Percentiles rank a stretch among this genome's conserved stretches.
These are phyloP conservation scores for Calycopis cecrops DNA, from an alignment of 1,140 invertebrate genomes.

Conservation along the genomic window DNA sequence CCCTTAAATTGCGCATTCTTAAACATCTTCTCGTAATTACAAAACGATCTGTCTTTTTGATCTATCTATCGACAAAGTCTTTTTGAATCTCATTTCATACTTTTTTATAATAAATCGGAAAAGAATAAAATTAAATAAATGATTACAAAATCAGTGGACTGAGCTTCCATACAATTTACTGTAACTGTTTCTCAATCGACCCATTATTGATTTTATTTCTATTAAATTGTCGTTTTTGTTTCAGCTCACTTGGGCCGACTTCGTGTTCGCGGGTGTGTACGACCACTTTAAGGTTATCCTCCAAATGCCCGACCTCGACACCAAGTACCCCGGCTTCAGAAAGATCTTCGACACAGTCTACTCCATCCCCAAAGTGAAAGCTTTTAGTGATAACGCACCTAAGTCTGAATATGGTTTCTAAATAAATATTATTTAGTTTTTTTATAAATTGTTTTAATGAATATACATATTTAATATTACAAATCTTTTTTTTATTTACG, in stretches of 20 bases:
- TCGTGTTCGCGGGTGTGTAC: constrained; percentile 73
- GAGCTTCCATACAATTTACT: too few relatives aligned
- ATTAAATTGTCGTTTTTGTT: constrained; percentile 75
- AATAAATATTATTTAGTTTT: background rate
- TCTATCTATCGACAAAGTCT: too few relatives aligned
- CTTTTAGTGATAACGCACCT: constrained; percentile 33
- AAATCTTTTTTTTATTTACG: background rate
- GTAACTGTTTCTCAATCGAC: background rate
- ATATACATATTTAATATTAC: background rate
- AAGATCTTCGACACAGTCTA: constrained; percentile 32
- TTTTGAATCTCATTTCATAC: too few relatives aligned
- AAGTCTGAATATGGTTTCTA: constrained; percentile 23
- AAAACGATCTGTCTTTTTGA: too few relatives aligned
- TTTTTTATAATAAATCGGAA: too few relatives aligned
- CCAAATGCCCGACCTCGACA: constrained; percentile 74
- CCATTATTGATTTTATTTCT: constrained; percentile 41
- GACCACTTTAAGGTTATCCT: constrained; percentile 77
- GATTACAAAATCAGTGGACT: too few relatives aligned
- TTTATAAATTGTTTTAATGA: background rate
- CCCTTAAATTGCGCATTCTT: too few relatives aligned
- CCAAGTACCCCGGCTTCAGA: constrained; percentile 45
- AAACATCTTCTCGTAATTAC: too few relatives aligned
- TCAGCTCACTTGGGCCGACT: constrained; percentile 80
- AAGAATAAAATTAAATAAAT: too few relatives aligned
- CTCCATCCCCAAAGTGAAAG: constrained; percentile 42